Evolutionary conservation across 2,888 invertebrate species (phyloP), one percentile per base, ranked within the genome.

Genomic region (Lochmaea crataegi): DNA sequence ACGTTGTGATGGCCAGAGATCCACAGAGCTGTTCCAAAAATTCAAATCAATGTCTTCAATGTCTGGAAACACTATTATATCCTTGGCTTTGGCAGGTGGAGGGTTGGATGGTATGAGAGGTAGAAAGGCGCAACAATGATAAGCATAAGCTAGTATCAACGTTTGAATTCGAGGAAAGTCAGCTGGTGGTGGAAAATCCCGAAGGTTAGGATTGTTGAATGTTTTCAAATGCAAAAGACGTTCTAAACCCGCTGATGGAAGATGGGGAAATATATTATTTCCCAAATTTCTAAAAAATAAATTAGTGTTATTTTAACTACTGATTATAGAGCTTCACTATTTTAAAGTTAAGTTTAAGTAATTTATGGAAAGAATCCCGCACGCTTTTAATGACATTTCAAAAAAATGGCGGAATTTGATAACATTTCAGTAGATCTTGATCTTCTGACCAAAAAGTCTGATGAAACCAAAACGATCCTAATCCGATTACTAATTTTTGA

Each of bases 111-210:
- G 90, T 80, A 91, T 89, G 80, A 92, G 87, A 61, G 94, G 92
- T 83, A 95, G 86, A 87, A 95, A 97, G 76, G 95, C 94, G 87
- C 98, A 98, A 88, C 98, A 98, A 86, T 98, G 98, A 88, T 98
- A 98, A 78, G 98, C 97, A 87, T 97, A 98, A 1, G 97, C 95
- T 53, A 98, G 88, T 56, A 95, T 92, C 83, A 97, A 89, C 12
- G 93, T 94, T 88, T 94, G 93, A 77, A 97, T 94, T 48, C 93
- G 89, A 0, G 97, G 97, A 87, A 98, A 96, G 68, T 92, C 90
- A 77, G 94, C 94, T 0, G 96, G 95, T 1, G 93, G 90, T 42
- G 97, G 97, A 86, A 98, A 97, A 82, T 95, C 94, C 57, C 93
- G 89, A 77, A 98, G 89, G 79, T 93, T 90, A 0, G 95, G 95